Conservation (phyloP, 2,888 invertebrate species). For the Cynaeus angustus region DNA sequence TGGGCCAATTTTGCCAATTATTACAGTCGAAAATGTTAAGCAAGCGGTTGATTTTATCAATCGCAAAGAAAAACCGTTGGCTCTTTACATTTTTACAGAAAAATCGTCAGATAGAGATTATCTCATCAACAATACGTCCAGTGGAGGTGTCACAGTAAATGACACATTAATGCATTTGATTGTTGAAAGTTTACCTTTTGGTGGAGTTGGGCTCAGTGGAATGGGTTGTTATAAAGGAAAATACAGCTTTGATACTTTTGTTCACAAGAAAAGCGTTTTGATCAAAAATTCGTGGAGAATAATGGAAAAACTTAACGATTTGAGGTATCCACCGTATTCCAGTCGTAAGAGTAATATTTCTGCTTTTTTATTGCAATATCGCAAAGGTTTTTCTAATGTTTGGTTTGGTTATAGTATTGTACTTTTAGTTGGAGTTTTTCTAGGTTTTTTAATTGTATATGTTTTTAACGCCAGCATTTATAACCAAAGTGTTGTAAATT, state of each 20-base stretch:
- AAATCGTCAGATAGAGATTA: slow-evolving; percentile 75
- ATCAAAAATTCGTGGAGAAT: slow-evolving; percentile 63
- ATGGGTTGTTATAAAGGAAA: slow-evolving; percentile 96
- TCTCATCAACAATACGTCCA: slow-evolving; percentile 82
- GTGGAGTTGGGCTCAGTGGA: slow-evolving; percentile 96
- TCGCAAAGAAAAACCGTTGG: slow-evolving; percentile 89
- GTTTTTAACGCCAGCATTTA: too few species aligned
- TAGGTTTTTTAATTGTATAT: slow-evolving; percentile 20
- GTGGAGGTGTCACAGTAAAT: slow-evolving; percentile 89
- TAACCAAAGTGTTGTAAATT: too few species aligned
- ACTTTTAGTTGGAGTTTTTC: slow-evolving; percentile 14
- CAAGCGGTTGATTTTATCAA: slow-evolving; percentile 96
- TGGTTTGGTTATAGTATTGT: slow-evolving; percentile 2
- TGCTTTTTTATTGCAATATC: slow-evolving; percentile 15
- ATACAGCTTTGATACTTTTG: slow-evolving; percentile 92
- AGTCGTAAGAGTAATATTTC: slow-evolving; percentile 67
- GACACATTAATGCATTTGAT: slow-evolving; percentile 89
- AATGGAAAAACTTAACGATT: slow-evolving; percentile 82
- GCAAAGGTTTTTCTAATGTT: slow-evolving; percentile 1
- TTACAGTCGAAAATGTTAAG: slow-evolving; percentile 85
- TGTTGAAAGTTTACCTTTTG: slow-evolving; percentile 96
- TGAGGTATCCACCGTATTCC: slow-evolving; percentile 90
- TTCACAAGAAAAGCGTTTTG: slow-evolving; percentile 78
- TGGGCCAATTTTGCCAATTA: slow-evolving; percentile 94
- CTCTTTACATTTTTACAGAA: slow-evolving; percentile 89